Percentiles rank a stretch among this genome's conserved stretches.
These are phyloP conservation scores for Isaurus tuberculatus DNA, from an alignment of 92 coral and sea anemone genomes.

Conservation along the genomic window DNA sequence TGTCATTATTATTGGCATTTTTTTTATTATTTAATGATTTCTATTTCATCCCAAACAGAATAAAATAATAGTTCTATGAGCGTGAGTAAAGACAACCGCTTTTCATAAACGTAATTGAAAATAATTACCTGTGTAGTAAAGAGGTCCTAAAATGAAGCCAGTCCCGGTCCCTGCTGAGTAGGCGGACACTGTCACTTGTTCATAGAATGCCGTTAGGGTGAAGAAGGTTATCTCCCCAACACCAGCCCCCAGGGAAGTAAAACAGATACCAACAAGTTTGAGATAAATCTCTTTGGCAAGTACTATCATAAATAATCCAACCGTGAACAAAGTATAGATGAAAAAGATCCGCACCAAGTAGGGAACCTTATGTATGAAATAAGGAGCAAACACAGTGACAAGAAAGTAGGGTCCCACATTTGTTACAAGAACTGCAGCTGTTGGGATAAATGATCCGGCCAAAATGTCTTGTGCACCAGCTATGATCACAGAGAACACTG, in stretches of 20 bases:
- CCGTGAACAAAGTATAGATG: conserved; percentile 71
- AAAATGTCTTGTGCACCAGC: conserved; percentile 91
- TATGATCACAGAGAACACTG: conserved; percentile 86
- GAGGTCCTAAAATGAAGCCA: conserved; percentile 81
- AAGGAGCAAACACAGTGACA: conserved; percentile 85
- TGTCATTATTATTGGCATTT: too few relatives aligned
- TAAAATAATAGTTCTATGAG: too few relatives aligned
- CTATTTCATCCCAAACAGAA: too few relatives aligned
- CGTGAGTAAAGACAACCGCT: too few relatives aligned
- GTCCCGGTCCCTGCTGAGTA: conserved; percentile 92
- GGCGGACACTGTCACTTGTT: conserved; percentile 84
- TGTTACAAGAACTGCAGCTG: conserved; percentile 89
- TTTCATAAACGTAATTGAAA: background rate
- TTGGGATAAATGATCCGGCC: conserved; percentile 85
- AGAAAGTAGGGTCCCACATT: conserved; percentile 89
- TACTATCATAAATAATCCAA: conserved; percentile 84
- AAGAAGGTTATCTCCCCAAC: conserved; percentile 84
- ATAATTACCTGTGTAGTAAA: conserved; percentile 83
- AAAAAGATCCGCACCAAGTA: conserved; percentile 74
- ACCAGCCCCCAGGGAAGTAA: conserved; percentile 90
- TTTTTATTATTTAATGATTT: too few relatives aligned
- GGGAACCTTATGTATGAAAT: conserved; percentile 80
- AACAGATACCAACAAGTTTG: conserved; percentile 82
- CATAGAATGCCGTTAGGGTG: conserved; percentile 83
- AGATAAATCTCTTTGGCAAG: conserved; percentile 82